Conservation (phyloP, 2,888 invertebrate species). For the Molorchus minor region DNA sequence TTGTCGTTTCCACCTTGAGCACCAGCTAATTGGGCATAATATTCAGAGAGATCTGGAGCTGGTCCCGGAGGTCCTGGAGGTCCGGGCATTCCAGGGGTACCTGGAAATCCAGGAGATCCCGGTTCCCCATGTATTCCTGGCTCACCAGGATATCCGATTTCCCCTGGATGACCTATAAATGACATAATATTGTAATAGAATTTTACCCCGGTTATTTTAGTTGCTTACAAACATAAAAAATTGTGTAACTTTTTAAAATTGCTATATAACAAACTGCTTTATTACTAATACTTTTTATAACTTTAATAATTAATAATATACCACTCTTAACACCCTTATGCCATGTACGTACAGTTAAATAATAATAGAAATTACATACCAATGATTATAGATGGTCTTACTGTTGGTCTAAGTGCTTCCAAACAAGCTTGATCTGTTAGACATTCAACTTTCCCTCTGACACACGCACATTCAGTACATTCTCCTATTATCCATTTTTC, state of each 20-base stretch:
- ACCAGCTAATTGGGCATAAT: constrained; percentile 78
- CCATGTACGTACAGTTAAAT: too few relatives aligned
- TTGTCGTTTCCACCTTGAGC: constrained; percentile 78
- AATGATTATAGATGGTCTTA: too few relatives aligned
- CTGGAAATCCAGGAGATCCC: constrained; percentile 71
- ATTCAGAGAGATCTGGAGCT: constrained; percentile 77
- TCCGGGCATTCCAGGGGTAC: constrained; percentile 75
- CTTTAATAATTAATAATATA: too few relatives aligned
- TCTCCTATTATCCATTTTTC: constrained; percentile 75
- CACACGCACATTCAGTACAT: constrained; percentile 79
- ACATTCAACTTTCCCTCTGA: constrained; percentile 70
- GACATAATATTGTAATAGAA: too few relatives aligned
- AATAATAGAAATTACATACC: too few relatives aligned
- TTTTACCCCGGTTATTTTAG: too few relatives aligned
- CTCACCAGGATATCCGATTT: constrained; percentile 66
- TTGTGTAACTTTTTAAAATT: too few relatives aligned
- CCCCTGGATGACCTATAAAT: constrained; percentile 63
- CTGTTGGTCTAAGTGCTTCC: constrained; percentile 47
- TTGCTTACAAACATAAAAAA: too few relatives aligned
- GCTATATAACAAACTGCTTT: too few relatives aligned
- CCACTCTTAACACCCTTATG: too few relatives aligned
- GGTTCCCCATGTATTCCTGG: constrained; percentile 69
- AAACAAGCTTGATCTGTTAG: constrained; percentile 64
- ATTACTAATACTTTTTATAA: too few relatives aligned
- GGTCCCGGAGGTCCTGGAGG: constrained; percentile 70